phyloP scores from a whole-genome alignment of 2,888 invertebrate genomes.

The Spisula solida region DNA sequence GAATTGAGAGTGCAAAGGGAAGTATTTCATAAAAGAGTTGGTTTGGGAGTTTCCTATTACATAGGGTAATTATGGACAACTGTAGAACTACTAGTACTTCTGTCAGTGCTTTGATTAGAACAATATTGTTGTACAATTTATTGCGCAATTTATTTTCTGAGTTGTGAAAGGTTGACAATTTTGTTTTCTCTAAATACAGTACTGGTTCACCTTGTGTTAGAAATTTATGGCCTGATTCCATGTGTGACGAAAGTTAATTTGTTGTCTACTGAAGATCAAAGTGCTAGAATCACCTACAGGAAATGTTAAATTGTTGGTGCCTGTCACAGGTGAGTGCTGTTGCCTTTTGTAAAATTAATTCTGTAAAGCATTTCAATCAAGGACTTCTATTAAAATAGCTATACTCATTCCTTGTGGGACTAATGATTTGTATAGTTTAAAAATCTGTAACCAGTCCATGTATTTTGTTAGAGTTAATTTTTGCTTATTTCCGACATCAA shows the following conservation, averaged over 20 bases:
- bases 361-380: background rate
- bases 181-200: background rate
- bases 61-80: too few relatives aligned
- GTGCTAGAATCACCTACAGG: conserved; percentile 14
- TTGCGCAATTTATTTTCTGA: background rate
- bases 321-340: background rate
- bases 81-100: too few relatives aligned
- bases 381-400: background rate
- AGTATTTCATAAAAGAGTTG: too few relatives aligned
- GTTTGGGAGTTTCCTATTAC: too few relatives aligned
- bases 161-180: background rate
- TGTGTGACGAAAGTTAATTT: background rate
- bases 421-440: background rate
- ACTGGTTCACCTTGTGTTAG: background rate
- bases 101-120: background rate
- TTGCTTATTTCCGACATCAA: conserved; percentile 6
- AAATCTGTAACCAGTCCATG: background rate
- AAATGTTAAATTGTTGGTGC: background rate
- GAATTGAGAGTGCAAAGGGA: too few relatives aligned
- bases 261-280: background rate
- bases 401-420: background rate
- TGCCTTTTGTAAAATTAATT: background rate
- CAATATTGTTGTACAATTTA: background rate
- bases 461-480: background rate
- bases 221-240: background rate